Base-by-base conservation (phyloP, 2,113 vertebrate genomes). In the Psammodynastes pulverulentus region DNA sequence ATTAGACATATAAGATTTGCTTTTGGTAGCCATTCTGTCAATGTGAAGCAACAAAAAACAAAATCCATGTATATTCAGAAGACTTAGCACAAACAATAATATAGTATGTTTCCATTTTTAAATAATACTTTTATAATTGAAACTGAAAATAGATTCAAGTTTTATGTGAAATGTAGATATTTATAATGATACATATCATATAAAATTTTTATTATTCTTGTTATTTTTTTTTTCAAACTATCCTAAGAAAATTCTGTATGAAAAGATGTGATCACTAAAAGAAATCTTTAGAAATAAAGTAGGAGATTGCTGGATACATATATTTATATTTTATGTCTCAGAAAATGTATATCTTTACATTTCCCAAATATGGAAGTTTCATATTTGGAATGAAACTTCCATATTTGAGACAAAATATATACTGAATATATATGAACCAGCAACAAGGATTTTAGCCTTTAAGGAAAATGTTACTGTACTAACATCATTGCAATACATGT, bases 331-430 rank as follows among this genome's bases (percentile, higher is more conserved):
- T 90, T 39, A 34, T n/a, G 3, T 24, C 46, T 84, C 67, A 90
- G 49, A 10, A 53, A 84, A n/a, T n/a, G n/a, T n/a, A n/a, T n/a
- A n/a, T n/a, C n/a, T n/a, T n/a, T n/a, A n/a, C n/a, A n/a, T n/a
- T n/a, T n/a, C n/a, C n/a, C n/a, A n/a, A n/a, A n/a, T n/a, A n/a
- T n/a, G n/a, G n/a, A n/a, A n/a, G n/a, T n/a, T n/a, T n/a, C n/a
- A n/a, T n/a, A n/a, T n/a, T n/a, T n/a, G 90, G 29, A 95, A 87
- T 17, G 92, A 94, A n/a, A 84, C 72, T 91, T 96, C 92, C 45
- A 91, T 89, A 54, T 34, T 46, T 45, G 85, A 51, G 79, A 91
- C 92, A 45, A 87, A 91, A 90, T 95, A 91, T 94, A 86, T n/a
- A 19, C 34, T 84, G 87, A 2, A 17, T 88, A 1, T 91, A 43